These are phyloP conservation scores for Sus cebifrons DNA, from an alignment of 2,797 vertebrate species.

Conservation along the genomic window DNA sequence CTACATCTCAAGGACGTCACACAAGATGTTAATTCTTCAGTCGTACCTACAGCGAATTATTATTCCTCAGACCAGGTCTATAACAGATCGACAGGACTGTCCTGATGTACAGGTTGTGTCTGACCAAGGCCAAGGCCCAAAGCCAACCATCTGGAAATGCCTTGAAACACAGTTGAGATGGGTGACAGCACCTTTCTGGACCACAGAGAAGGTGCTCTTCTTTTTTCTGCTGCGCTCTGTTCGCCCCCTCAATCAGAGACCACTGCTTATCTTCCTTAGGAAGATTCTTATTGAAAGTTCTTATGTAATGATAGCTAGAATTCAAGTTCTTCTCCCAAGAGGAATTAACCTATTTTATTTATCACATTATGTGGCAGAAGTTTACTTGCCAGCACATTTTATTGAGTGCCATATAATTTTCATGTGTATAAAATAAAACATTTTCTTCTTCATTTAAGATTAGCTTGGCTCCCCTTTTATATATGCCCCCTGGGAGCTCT, in stretches of 20 bases:
- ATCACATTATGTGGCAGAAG: neutral
- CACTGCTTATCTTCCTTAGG: neutral
- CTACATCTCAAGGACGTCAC: constrained; percentile 42
- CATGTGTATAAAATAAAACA: constrained; percentile 71
- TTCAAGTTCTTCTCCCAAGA: constrained; percentile 65
- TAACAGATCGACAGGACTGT: neutral
- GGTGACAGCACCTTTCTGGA: neutral
- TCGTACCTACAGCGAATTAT: neutral
- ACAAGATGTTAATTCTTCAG: neutral
- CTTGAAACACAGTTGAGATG: neutral
- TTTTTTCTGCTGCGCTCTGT: neutral
- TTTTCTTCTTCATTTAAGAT: constrained; percentile 75
- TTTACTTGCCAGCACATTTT: constrained; percentile 69
- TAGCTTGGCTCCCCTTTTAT: constrained; percentile 70
- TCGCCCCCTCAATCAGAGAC: neutral
- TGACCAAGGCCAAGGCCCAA: neutral
- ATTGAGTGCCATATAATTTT: constrained; percentile 69
- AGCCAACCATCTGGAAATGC: neutral
- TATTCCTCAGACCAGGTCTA: neutral
- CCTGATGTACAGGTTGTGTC: neutral
- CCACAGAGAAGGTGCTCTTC: neutral
- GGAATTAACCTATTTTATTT: constrained; percentile 63
- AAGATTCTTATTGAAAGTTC: neutral
- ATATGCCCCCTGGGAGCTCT: constrained; percentile 55
- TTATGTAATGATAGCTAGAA: constrained; percentile 43